Base-by-base conservation (phyloP, 1,140 invertebrate genomes). In the Zaprionus nigranus region DNA sequence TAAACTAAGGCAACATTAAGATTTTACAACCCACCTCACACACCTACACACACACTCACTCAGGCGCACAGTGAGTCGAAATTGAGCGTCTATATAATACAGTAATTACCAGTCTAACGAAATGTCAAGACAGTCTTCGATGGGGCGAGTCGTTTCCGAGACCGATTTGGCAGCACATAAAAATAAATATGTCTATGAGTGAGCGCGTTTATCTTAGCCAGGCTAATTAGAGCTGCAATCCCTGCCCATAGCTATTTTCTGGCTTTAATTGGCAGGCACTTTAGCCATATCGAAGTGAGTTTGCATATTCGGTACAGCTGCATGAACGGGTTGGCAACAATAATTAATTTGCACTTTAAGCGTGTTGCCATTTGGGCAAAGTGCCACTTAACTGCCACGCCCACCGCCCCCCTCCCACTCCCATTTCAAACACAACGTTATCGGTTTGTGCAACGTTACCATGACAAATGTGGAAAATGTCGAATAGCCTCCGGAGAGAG, bases 1-100 rank as follows among this genome's bases (percentile, higher is more conserved):
- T 90, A 90, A 80, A 85, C 57, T 79, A 90, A 59, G 88, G 72
- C 65, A 79, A 82, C 85, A 90, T 90, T 90, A 90, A 90, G 90
- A 85, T 90, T 90, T 90, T 90, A 90, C 81, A 90, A 75, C 85
- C 85, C 81, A 64, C 59, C 56, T 51, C 53, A 63, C 28, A 46
- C 43, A 49, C 43, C 17, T n/a, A 49, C 43, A 49, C n/a, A 20
- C 17, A 49, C 43, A 49, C 0, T 1, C 6, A 46, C 15, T 7
- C n/a, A 46, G 2, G 5, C 38, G 15, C 7, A 49, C 17, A 20
- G 7, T 12, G 9, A 22, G 11, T 22, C 12, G 11, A 51, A 56
- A 65, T 34, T 38, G 73, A 77, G 49, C 68, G 77, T 28, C 22
- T 74, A 76, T 73, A 90, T 75, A 88, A 88, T 88, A 88, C 90